These are phyloP conservation scores for Cottoperca gobio DNA, from an alignment of 2,797 vertebrate genomes.

Conservation along the genomic window DNA sequence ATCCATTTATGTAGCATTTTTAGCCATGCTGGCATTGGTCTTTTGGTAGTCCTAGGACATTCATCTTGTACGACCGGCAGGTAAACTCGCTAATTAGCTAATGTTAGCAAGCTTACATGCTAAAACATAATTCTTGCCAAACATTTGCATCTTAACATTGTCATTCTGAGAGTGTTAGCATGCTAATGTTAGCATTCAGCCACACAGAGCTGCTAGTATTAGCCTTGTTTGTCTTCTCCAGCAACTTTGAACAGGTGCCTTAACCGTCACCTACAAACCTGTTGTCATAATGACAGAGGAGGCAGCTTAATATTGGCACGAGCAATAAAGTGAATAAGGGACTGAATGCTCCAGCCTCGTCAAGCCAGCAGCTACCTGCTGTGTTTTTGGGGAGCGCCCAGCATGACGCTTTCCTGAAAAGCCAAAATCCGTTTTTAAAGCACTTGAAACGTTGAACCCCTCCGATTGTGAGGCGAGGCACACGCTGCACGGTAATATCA, in stretches of 20 bases:
- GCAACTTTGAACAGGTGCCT: not conserved
- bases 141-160: not conserved
- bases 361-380: slow-evolving; percentile 49
- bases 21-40: not conserved
- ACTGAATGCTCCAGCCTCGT: slow-evolving; percentile 31
- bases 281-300: not conserved
- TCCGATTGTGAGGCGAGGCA: slow-evolving; percentile 53
- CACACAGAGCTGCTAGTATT: not conserved
- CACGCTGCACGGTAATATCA: slow-evolving; percentile 51
- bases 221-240: not conserved
- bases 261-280: not conserved
- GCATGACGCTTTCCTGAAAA: slow-evolving; percentile 50
- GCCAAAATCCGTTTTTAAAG: slow-evolving; percentile 52
- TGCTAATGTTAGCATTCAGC: not conserved
- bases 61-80: too few relatives aligned
- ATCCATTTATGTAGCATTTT: not conserved
- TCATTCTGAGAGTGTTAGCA: not conserved
- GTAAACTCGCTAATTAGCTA: not conserved
- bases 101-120: not conserved
- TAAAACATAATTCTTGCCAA: not conserved
- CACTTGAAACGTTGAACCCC: slow-evolving; percentile 45
- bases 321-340: slow-evolving; percentile 32
- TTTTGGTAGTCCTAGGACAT: too few relatives aligned
- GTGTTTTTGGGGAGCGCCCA: slow-evolving; percentile 52
- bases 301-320: slow-evolving; percentile 29